Percentiles rank a stretch among this genome's conserved stretches.
phyloP scores from a whole-genome alignment of 2,113 vertebrate species.

The Ailurus styani region DNA sequence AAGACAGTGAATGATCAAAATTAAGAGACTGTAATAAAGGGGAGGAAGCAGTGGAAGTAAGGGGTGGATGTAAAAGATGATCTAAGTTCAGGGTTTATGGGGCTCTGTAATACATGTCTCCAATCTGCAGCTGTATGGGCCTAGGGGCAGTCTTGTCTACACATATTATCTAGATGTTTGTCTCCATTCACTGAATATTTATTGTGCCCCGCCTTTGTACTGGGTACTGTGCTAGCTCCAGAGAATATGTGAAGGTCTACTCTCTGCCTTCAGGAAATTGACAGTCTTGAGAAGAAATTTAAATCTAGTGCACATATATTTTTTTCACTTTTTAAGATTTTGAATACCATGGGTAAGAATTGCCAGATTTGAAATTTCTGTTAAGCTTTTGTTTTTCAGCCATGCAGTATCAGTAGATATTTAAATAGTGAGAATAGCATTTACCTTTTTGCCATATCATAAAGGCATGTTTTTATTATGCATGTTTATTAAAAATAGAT shows the following conservation, averaged over 20 bases:
- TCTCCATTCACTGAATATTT: constrained; percentile 5
- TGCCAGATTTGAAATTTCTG: constrained; percentile 10
- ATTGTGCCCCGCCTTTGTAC: neutral
- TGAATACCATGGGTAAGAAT: constrained; percentile 12
- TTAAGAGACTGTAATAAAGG: neutral
- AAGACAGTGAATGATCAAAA: neutral
- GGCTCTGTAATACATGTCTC: neutral
- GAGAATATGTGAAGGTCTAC: neutral
- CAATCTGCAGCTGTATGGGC: neutral
- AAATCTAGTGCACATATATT: neutral
- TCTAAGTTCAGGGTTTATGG: neutral
- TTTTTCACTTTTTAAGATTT: neutral
- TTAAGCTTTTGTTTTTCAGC: neutral
- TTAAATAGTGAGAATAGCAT: constrained; percentile 31
- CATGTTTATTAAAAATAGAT: constrained; percentile 39
- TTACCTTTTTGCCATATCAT: neutral
- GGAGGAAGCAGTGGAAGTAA: neutral
- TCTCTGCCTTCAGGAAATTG: constrained; percentile 13
- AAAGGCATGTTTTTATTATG: constrained; percentile 17
- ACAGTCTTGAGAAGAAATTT: constrained; percentile 18
- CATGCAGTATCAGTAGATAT: neutral
- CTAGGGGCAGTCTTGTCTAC: neutral
- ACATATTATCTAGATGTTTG: neutral
- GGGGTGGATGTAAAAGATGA: neutral
- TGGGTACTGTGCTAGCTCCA: neutral